Conservation (phyloP, 2,888 invertebrate species). For the Lasioglossum oenotherae region DNA sequence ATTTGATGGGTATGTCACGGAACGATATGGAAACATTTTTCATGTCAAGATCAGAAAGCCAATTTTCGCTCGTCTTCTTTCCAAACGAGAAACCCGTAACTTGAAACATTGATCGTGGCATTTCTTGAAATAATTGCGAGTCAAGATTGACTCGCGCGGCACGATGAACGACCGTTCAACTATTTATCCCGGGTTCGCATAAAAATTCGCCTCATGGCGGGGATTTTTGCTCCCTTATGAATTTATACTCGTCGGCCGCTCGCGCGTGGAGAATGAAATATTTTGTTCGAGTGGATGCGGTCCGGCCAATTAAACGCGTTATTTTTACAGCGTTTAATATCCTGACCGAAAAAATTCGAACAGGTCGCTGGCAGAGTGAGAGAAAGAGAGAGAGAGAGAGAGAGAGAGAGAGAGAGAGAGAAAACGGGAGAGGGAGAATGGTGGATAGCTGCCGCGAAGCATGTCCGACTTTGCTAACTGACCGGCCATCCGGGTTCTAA, state of each 20-base stretch:
- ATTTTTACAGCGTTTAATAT: constrained; percentile 4
- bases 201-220: not conserved
- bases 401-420: not conserved
- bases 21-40: too few relatives aligned
- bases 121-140: not conserved
- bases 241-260: not conserved
- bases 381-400: not conserved
- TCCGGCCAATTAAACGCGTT: constrained; percentile 9
- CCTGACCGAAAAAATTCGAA: constrained; percentile 2
- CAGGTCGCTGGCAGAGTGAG: not conserved
- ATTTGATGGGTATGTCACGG: not conserved
- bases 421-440: not conserved
- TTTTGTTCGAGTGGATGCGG: not conserved
- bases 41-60: too few relatives aligned
- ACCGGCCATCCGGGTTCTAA: constrained; percentile 51
- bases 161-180: not conserved
- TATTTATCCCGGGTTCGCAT: not conserved
- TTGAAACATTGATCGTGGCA: not conserved
- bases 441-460: not conserved
- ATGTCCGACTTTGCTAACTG: constrained; percentile 45
- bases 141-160: not conserved
- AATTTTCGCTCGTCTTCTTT: too few relatives aligned
- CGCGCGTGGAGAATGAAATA: not conserved
- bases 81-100: not conserved
- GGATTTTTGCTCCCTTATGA: not conserved